phyloP scores from a whole-genome alignment of 1,140 invertebrate species.

The Zeugodacus cucurbitae region DNA sequence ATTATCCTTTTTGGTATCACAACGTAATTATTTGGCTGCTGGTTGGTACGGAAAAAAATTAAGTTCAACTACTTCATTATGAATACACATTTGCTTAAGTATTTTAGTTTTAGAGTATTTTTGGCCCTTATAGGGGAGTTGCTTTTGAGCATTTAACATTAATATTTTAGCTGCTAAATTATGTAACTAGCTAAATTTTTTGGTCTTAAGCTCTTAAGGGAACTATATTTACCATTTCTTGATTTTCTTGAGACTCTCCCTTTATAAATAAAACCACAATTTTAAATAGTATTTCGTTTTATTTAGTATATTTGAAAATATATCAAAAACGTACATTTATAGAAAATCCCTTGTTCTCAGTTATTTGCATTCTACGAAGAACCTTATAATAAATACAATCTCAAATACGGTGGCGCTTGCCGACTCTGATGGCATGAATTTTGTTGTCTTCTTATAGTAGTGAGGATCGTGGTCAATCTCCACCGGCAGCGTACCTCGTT shows the following conservation, averaged over 20 bases:
- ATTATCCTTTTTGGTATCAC: not conserved
- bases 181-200: no score
- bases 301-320: no score
- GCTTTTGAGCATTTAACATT: not conserved
- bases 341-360: no score
- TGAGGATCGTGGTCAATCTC: conserved; percentile 57
- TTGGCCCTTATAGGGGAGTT: not conserved
- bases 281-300: no score
- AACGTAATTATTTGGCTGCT: conserved; percentile 1
- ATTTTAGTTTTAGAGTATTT: not conserved
- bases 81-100: not conserved
- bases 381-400: conserved; percentile 42
- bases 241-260: no score
- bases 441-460: conserved; percentile 58
- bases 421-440: conserved; percentile 67
- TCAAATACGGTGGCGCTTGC: conserved; percentile 61
- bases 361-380: not conserved
- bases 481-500: conserved; percentile 72
- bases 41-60: not conserved
- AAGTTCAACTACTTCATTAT: not conserved
- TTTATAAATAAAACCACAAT: no score
- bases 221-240: no score
- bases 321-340: no score
- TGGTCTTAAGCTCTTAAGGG: no score
- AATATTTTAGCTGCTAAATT: not conserved